Evolutionary conservation across 1,140 invertebrate genomes (phyloP).

Genomic region (Leguminivora glycinivorella): DNA sequence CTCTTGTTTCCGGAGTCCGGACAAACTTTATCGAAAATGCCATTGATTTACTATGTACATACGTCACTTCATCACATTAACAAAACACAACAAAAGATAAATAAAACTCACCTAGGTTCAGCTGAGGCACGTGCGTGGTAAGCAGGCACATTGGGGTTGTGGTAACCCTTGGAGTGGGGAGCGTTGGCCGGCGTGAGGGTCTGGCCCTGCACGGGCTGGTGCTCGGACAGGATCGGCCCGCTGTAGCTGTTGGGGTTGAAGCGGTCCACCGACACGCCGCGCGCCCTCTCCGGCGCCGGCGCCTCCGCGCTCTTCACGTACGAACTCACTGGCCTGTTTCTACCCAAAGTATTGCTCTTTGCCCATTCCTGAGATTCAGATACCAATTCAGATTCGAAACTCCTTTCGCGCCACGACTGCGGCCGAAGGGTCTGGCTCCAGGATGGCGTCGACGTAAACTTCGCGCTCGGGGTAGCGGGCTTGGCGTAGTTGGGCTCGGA

Average conservation of each 20-base stretch:
- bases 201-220: conserved; percentile 64
- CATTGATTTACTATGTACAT: too few relatives aligned
- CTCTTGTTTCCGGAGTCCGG: too few relatives aligned
- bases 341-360: conserved; percentile 66
- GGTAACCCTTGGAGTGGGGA: conserved; percentile 56
- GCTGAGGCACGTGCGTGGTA: conserved; percentile 69
- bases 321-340: conserved; percentile 63
- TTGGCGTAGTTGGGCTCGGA: conserved; percentile 60
- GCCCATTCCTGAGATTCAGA: conserved; percentile 65
- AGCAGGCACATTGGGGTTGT: conserved; percentile 68
- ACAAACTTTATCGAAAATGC: too few relatives aligned
- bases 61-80: too few relatives aligned
- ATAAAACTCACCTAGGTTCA: conserved; percentile 67
- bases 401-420: conserved; percentile 69
- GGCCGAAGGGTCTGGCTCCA: conserved; percentile 76
- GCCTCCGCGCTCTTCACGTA: conserved; percentile 52
- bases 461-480: conserved; percentile 36
- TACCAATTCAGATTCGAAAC: conserved; percentile 67
- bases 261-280: conserved; percentile 72
- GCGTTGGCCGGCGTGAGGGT: conserved; percentile 54
- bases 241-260: conserved; percentile 69
- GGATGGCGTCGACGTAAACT: conserved; percentile 54
- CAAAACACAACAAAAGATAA: not conserved
- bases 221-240: conserved; percentile 60
- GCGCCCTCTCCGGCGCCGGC: conserved; percentile 52